phyloP scores from a whole-genome alignment of 2,888 invertebrate species.

The Apodemia mormo region DNA sequence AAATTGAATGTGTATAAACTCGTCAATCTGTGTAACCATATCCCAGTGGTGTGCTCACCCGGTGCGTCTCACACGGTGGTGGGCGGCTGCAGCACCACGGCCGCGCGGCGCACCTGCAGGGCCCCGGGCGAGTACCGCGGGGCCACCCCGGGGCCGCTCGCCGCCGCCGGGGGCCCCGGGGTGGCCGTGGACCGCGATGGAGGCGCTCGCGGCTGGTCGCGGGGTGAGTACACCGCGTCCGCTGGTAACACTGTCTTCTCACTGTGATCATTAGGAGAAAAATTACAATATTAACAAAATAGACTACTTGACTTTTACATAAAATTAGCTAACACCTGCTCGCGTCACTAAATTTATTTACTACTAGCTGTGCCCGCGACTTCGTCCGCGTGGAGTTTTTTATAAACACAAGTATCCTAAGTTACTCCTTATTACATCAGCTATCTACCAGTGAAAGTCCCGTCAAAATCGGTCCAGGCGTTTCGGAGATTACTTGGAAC shows the following conservation, averaged over 20 bases:
- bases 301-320: too few relatives aligned
- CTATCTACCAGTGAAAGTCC: too few relatives aligned
- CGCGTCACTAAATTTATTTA: too few relatives aligned
- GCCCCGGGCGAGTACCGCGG: constrained; percentile 88
- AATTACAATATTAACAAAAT: too few relatives aligned
- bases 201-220: constrained; percentile 49
- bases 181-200: constrained; percentile 80
- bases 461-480: too few relatives aligned
- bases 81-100: constrained; percentile 93
- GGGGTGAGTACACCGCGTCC: constrained; percentile 87
- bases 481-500: too few relatives aligned
- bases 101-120: constrained; percentile 89
- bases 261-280: constrained; percentile 40
- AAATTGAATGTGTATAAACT: too few relatives aligned
- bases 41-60: constrained; percentile 28
- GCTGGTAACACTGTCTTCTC: constrained; percentile 85
- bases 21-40: constrained; percentile 1
- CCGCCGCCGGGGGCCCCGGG: constrained; percentile 85
- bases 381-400: too few relatives aligned
- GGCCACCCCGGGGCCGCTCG: constrained; percentile 84
- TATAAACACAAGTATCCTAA: too few relatives aligned
- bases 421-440: too few relatives aligned
- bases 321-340: too few relatives aligned
- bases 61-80: constrained; percentile 59
- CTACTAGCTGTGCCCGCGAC: too few relatives aligned